phyloP scores from a whole-genome alignment of 2,113 vertebrate genomes.

The Tauraco erythrolophus region DNA sequence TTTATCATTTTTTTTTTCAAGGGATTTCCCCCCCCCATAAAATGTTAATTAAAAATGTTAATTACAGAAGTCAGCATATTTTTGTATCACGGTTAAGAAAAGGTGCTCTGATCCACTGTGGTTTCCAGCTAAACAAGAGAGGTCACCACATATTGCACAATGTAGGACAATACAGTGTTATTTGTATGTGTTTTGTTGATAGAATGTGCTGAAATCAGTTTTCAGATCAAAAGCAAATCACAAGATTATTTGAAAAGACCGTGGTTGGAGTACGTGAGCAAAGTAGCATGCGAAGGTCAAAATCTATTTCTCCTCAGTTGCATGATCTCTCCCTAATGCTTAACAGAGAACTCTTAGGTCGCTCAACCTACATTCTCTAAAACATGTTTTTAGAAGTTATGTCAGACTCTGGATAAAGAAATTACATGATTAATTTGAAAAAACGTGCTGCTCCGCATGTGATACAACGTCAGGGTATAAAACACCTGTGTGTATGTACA shows the following conservation, averaged over 20 bases:
- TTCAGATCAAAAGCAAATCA: not conserved
- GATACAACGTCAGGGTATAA: not conserved
- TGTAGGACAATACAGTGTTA: not conserved
- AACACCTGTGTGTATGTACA: rapidly evolving
- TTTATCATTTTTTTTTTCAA: not conserved
- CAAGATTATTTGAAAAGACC: not conserved
- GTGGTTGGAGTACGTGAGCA: not conserved
- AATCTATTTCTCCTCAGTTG: not conserved
- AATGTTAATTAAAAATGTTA: not conserved
- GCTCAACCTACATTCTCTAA: not conserved
- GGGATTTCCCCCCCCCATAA: too few species aligned
- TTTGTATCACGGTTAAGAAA: not conserved
- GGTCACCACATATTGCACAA: not conserved
- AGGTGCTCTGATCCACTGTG: rapidly evolving
- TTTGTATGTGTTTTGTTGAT: not conserved
- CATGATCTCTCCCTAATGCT: not conserved
- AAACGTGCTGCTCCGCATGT: rapidly evolving
- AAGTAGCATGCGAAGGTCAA: not conserved
- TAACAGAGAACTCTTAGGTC: not conserved
- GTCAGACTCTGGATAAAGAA: not conserved
- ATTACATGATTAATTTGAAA: not conserved
- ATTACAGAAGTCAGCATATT: not conserved
- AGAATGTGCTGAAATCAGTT: not conserved
- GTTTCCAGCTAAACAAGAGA: not conserved
- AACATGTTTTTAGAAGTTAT: not conserved